Base-by-base conservation (phyloP, 2,888 invertebrate species). In the Molorchus minor region DNA sequence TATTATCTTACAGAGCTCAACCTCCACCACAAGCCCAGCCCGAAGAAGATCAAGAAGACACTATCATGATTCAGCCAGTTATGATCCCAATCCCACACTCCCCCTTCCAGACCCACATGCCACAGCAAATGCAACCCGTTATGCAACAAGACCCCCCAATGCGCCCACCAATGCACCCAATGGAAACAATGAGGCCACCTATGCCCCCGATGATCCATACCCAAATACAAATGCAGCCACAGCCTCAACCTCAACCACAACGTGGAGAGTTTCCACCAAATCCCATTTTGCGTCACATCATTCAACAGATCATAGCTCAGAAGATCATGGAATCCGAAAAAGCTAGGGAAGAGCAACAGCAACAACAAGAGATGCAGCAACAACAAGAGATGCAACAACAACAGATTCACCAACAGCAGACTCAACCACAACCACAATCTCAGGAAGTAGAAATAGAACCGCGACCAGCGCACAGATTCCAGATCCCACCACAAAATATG, bases 121-220 rank as follows among this genome's bases (percentile, higher is more conserved):
- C 79, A 4, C 78, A 78, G 69, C 77, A 78, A 61, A 71, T 74
- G 68, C 69, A 60, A 44, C 71, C 71, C 12, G 46, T 62, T 19
- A 65, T 68, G 20, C 71, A 70, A 62, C 59, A 52, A 40, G 60
- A 58, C 17, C 64, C 57, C 17, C 66, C 54, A 55, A 49, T 56
- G 46, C 55, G 41, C 19, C 46, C 38, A 20, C 54, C 41, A 25
- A 43, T 83, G 71, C 83, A 84, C 68, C 83, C 84, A 8, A 80
- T 87, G 76, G 84, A 86, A 65, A 82, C 82, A 47, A 81, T 83
- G 79, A 79, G 82, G 58, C 82, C 83, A 54, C 82, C 82, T 16
- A 79, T 81, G 75, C 81, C 80, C 30, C 74, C 71, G 12, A 69
- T 75, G 66, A 68, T 71, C 36, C 54, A 43, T 45, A 43, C 45